Conservation (phyloP, 53 echinoderm and acorn worm genomes). For the Henricia sp. region DNA sequence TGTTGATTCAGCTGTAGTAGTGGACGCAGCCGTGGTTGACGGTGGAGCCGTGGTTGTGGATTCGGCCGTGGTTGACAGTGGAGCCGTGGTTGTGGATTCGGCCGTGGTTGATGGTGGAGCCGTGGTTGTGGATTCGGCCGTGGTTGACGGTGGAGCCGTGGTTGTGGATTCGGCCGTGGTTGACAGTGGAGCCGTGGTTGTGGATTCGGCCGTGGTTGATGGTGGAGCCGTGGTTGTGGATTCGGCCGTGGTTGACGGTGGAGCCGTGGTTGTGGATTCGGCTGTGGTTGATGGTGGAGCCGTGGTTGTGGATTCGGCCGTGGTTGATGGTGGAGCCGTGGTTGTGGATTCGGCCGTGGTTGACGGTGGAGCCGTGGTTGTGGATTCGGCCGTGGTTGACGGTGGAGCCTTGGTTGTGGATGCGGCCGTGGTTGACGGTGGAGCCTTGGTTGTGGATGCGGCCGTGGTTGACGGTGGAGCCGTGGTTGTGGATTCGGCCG, state of each 20-base stretch:
- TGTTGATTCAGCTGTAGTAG: constrained; percentile 19
- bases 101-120: background rate
- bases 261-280: background rate
- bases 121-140: constrained; percentile 4
- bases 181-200: no score
- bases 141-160: background rate
- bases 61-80: background rate
- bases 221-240: background rate
- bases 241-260: background rate
- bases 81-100: background rate
- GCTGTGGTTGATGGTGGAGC: background rate
- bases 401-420: no score
- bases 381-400: background rate
- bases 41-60: background rate
- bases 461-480: no score
- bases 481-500: background rate
- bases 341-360: background rate
- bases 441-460: background rate
- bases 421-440: background rate
- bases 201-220: no score
- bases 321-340: background rate
- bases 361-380: constrained; percentile 5
- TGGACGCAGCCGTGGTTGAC: background rate
- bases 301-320: background rate
- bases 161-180: background rate